These are phyloP conservation scores for Anabacerthia variegaticeps DNA, from an alignment of 2,797 vertebrate species.

Conservation along the genomic window DNA sequence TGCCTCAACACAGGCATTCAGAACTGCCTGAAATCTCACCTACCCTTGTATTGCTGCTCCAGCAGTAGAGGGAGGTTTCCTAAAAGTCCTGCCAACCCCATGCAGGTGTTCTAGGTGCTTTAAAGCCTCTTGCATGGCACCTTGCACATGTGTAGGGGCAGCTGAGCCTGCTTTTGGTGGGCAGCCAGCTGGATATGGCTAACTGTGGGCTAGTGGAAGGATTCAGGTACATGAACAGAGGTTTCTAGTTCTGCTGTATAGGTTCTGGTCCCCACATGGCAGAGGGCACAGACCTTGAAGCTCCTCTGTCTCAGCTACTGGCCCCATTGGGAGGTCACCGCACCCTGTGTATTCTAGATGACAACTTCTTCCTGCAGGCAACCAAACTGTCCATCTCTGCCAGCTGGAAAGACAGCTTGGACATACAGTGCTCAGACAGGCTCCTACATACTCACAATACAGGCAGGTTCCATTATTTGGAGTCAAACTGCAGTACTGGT, in stretches of 20 bases:
- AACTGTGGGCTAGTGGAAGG: background rate
- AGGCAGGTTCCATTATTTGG: background rate
- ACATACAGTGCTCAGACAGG: background rate
- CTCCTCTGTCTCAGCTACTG: background rate
- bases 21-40: accelerated
- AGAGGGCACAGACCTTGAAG: background rate
- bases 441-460: accelerated
- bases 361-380: background rate
- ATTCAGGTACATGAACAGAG: background rate
- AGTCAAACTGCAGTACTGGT: background rate
- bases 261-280: background rate
- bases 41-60: background rate
- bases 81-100: background rate
- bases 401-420: background rate
- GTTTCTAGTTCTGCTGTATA: background rate
- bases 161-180: background rate
- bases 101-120: background rate
- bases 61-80: background rate
- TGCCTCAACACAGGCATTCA: background rate
- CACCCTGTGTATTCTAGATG: background rate
- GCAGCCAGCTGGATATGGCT: background rate
- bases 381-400: background rate
- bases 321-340: background rate
- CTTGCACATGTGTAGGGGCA: background rate
- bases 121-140: background rate